Base-by-base conservation (phyloP, 1,140 invertebrate species). In the Callitettix versicolor region DNA sequence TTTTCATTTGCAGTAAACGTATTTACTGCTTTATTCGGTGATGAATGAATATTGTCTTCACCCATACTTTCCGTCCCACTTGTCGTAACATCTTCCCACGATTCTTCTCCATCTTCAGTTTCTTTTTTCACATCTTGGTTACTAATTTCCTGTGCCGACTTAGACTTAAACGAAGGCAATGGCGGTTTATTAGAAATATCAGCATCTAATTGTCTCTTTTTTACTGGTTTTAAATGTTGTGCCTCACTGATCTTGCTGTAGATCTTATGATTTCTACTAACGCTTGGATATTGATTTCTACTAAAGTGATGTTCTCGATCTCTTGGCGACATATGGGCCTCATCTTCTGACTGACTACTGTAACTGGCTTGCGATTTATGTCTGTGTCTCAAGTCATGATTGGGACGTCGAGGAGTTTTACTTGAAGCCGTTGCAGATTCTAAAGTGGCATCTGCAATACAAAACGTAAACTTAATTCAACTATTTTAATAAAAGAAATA, bases 11-110 rank as follows among this genome's bases (percentile, higher is more conserved):
- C n/a, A 4, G 26, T 30, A 30, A 3, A 4, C 9, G 26, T 30
- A 9, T 30, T 30, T 30, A 30, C 26, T 3, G 26, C 26, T 4
- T 20, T 34, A 9, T 20, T 11, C 2, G 48, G 48, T 21, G 30
- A 36, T 3, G 30, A 51, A 18, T 36, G 12, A 11, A 38, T n/a
- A 9, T 26, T 36, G 1, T 51, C 48, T 56, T 58, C 57, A 36
- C 46, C 53, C 41, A 56, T 44, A 43, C 59, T 60, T 20, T 60
- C 59, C 9, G 48, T 58, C 6, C 59, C 59, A 49, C 59, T 60
- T 1, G 59, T 60, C 20, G 57, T 58, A 12, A 60, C 57, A 43
- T 60, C 59, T 43, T 60, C 59, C 59, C 59, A 60, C 4, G 59
- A 60, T 30, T 58, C 59, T 20, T 60, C 59, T 12, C 54, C 59